A percentile compares a stretch with the other conserved stretches of the same genome.
Evolutionary conservation across 2,113 vertebrate genomes (phyloP).

Genomic region (Chaetorhynchus papuensis): DNA sequence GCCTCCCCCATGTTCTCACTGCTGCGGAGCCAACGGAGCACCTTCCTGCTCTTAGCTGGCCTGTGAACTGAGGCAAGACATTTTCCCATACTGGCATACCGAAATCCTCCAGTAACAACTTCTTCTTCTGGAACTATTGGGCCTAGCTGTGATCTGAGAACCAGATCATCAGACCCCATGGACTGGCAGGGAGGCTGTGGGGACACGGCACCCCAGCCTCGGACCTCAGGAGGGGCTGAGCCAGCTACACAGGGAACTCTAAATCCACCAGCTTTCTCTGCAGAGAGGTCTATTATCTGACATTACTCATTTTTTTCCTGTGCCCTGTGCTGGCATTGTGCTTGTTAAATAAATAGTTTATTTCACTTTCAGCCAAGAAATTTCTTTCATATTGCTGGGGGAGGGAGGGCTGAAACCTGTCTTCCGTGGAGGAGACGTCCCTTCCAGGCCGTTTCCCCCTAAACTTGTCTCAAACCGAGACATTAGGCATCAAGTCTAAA

Average conservation of each 20-base stretch:
- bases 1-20: not conserved
- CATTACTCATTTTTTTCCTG: not conserved
- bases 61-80: not conserved
- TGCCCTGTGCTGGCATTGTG: not conserved
- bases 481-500: not conserved
- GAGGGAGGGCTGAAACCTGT: not conserved
- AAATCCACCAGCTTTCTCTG: not conserved
- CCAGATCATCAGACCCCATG: accelerated
- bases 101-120: not conserved
- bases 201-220: not conserved
- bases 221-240: not conserved
- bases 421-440: not conserved
- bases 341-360: not conserved
- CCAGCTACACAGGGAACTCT: not conserved
- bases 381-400: not conserved
- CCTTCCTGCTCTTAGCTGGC: not conserved
- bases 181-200: too few species aligned
- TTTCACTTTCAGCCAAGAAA: not conserved
- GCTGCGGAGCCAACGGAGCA: not conserved
- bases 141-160: not conserved
- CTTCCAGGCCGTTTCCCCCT: not conserved
- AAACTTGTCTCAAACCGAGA: not conserved
- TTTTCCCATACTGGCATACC: not conserved
- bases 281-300: not conserved
- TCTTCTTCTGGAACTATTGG: not conserved